Conservation (phyloP, 2,797 vertebrate species). For the Myioborus melanocephalus region DNA sequence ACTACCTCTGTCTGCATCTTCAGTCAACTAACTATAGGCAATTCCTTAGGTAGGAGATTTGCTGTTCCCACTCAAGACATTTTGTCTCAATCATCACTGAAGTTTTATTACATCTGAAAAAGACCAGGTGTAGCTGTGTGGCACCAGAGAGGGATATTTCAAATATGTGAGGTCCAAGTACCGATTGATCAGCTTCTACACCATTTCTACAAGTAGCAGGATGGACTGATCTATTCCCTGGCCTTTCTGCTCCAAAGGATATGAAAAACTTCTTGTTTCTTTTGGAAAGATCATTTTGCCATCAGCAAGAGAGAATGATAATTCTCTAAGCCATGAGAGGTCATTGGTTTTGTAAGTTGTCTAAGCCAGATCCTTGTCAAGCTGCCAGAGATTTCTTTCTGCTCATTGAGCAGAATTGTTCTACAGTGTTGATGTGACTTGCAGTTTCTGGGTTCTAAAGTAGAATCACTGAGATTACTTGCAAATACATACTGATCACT, state of each 20-base stretch:
- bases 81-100: neutral
- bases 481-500: constrained; percentile 11
- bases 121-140: neutral
- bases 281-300: neutral
- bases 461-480: neutral
- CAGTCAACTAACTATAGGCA: neutral
- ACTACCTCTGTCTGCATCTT: neutral
- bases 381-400: neutral
- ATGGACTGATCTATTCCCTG: neutral
- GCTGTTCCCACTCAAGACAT: neutral
- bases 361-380: neutral
- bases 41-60: neutral
- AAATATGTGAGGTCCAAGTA: rapidly evolving
- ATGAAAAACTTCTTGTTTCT: neutral
- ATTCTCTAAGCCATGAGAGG: neutral
- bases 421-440: neutral
- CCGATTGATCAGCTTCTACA: neutral
- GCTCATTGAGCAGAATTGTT: neutral
- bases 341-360: neutral
- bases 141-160: neutral
- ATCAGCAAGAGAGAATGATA: neutral
- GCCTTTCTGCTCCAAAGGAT: neutral
- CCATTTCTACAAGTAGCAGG: neutral
- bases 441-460: neutral
- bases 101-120: neutral